Evolutionary conservation across 2,888 invertebrate species (phyloP).

Genomic region (Notocelia uddmanniana): DNA sequence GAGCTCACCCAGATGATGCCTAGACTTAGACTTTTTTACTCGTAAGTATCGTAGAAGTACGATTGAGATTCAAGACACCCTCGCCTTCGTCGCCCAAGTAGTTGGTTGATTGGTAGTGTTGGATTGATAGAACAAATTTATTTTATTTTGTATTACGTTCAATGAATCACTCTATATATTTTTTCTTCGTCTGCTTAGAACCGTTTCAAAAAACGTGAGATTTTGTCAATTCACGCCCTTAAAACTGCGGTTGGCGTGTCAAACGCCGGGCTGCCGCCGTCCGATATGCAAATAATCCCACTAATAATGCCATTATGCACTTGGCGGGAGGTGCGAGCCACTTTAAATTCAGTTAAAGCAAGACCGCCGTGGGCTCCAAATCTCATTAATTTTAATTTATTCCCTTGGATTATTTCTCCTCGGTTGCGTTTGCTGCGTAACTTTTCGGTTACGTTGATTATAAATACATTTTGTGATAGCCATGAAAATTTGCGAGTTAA

Average conservation of each 20-base stretch:
- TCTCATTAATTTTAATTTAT: conserved; percentile 47
- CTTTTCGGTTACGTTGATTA: conserved; percentile 44
- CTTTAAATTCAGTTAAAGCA: conserved; percentile 46
- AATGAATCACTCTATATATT: no score
- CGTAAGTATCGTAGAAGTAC: no score
- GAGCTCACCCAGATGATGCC: no score
- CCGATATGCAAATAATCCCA: conserved; percentile 39
- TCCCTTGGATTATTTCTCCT: conserved; percentile 45
- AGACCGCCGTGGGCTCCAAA: conserved; percentile 43
- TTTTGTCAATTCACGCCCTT: not conserved
- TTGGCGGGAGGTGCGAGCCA: conserved; percentile 44
- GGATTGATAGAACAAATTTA: no score
- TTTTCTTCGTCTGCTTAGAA: no score
- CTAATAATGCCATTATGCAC: conserved; percentile 45
- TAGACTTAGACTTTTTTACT: no score
- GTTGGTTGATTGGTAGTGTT: no score
- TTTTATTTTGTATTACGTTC: no score
- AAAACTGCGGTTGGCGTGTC: not conserved
- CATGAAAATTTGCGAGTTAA: conserved; percentile 25
- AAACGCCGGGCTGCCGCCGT: conserved; percentile 13
- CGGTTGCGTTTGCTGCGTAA: conserved; percentile 41
- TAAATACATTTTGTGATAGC: conserved; percentile 28
- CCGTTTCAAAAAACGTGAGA: not conserved
- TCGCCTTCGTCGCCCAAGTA: no score
- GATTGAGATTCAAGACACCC: no score